These are phyloP conservation scores for Cetonia aurata DNA, from an alignment of 2,888 invertebrate genomes.

Conservation along the genomic window DNA sequence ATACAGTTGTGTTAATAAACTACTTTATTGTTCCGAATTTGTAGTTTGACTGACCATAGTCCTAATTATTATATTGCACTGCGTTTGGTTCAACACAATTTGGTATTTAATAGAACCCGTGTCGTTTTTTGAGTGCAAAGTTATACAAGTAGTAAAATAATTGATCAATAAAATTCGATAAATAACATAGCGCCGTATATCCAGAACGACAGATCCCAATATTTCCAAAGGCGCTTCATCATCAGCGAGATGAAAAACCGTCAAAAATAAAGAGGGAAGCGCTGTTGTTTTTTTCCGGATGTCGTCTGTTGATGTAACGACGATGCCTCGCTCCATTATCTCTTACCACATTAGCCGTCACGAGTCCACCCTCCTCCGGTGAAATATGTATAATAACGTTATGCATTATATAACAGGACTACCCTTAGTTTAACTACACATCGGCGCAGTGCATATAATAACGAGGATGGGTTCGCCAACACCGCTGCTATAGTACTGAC, in stretches of 20 bases:
- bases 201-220: neutral
- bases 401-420: constrained; percentile 60
- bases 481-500: neutral
- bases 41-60: no score
- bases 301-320: constrained; percentile 41
- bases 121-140: no score
- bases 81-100: no score
- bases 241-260: constrained; percentile 39
- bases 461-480: constrained; percentile 3
- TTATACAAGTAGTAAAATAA: no score
- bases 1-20: no score
- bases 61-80: no score
- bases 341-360: constrained; percentile 57
- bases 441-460: neutral
- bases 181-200: no score
- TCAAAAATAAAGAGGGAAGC: constrained; percentile 57
- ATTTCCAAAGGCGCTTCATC: constrained; percentile 9
- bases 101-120: no score
- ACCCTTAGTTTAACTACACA: constrained; percentile 18
- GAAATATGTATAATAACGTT: constrained; percentile 64
- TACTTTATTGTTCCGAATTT: no score
- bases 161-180: no score
- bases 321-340: constrained; percentile 57
- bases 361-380: constrained; percentile 52
- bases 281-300: constrained; percentile 51